Base-by-base conservation (phyloP, 2,797 vertebrate genomes). In the Danio choprae region DNA sequence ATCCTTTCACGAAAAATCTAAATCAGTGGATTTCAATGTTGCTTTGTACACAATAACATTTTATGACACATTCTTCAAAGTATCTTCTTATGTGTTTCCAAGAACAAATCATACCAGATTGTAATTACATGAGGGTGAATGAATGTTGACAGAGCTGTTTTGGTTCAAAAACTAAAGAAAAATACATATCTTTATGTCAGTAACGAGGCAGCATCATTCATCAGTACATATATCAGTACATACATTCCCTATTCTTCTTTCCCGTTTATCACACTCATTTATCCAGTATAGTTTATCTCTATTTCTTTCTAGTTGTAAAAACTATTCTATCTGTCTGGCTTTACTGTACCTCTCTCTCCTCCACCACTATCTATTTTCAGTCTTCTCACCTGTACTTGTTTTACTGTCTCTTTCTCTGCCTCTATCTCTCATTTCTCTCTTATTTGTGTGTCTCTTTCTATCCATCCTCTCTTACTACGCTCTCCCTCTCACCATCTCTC, bases 391-490 rank as follows among this genome's bases (percentile, higher is more conserved):
- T 58, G 44, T 22, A 67, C 44, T 74, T 36, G n/a, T 69, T 60
- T 79, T 43, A 59, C 53, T 29, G 16, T 56, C 51, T 70, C 18
- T 69, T n/a, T 74, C 43, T 60, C 59, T 78, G 53, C 15, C 12
- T 22, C 36, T 56, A 76, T 56, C 53, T 60, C 63, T 60, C 8
- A 6, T 76, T 60, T 68, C 22, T 74, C 41, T 74, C 62, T 44
- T 78, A 74, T 56, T 51, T 83, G 56, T 67, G 11, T 36, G 50
- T 60, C 41, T 74, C 18, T 81, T 60, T 65, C 48, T 59, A 22
- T 62, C 56, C 20, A 50, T 70, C 43, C 63, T 71, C 29, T 29
- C 29, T 29, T 29, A 29, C 29, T 29, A 29, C 77, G 60, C 65
- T 46, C 44, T 65, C 74, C 36, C 64, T 80, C 48, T 55, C 71